phyloP scores from a whole-genome alignment of 2,797 vertebrate genomes.

The Hippopotamyrus pictus region DNA sequence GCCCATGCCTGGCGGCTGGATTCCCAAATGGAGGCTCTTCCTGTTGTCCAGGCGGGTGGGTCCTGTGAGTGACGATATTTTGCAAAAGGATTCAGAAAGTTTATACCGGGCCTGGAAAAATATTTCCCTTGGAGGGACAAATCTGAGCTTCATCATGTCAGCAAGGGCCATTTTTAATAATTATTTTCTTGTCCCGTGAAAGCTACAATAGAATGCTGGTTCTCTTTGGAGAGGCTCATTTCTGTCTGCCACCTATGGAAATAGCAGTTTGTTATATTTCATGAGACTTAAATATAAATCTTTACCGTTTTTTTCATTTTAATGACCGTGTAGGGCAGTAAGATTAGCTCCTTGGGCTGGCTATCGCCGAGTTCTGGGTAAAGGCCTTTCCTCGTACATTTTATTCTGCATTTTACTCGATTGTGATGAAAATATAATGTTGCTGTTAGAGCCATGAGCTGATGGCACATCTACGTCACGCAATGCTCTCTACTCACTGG shows the following conservation, averaged over 20 bases:
- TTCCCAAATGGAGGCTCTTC: slow-evolving; percentile 57
- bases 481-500: slow-evolving; percentile 54
- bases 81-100: not conserved
- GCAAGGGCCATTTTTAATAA: not conserved
- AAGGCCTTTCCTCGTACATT: not conserved
- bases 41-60: slow-evolving; percentile 67
- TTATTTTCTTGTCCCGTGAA: not conserved
- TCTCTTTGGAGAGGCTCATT: not conserved
- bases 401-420: not conserved
- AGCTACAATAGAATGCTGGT: not conserved
- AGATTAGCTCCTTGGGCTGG: not conserved
- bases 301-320: not conserved
- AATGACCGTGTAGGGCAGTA: not conserved
- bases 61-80: slow-evolving; percentile 45
- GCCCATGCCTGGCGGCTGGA: slow-evolving; percentile 12
- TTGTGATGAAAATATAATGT: not conserved
- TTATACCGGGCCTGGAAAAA: not conserved
- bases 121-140: not conserved
- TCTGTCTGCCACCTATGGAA: not conserved
- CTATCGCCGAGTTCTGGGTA: not conserved
- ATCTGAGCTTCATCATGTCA: not conserved
- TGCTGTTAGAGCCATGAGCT: not conserved
- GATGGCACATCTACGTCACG: not conserved
- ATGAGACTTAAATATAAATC: not conserved
- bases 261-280: not conserved